Evolutionary conservation across 2,888 invertebrate species (phyloP), one percentile per base, ranked within the genome.

Genomic region (Exocentrus adspersus): DNA sequence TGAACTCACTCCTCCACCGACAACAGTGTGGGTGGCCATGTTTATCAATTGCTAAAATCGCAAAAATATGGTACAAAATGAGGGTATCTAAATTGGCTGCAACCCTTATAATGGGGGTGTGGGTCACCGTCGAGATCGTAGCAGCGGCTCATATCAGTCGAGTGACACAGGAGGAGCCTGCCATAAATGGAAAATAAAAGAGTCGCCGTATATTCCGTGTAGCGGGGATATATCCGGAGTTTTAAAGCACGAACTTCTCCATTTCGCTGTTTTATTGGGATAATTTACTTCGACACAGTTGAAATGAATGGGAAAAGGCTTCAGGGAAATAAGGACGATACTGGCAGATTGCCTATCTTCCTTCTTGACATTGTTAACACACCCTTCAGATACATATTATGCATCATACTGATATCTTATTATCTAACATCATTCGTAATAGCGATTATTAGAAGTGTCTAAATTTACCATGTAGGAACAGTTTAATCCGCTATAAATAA

Each of bases 161-260:
- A 68, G 64, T 69, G 68, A 70, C 71, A 68, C 62, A 58, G 65
- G 62, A 70, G 69, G 60, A 71, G 61, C 48, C 54, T 64, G 63
- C 72, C 66, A 72, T 74, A 72, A 74, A 72, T 74, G 72, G 62
- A 68, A 74, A 74, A 74, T 74, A 71, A 73, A 72, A 70, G 64
- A 70, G 64, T 65, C 46, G 16, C 48, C 53, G 62, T 60, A 46
- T 64, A 53, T 58, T 53, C 12, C 51, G 53, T 61, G 54, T 59
- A 37, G 54, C 56, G 30, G 57, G 61, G 53, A 62, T 57, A 64
- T 62, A 54, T 37, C 52, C 60, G 64, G 52, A 62, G 60, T 61
- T 67, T 60, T 62, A 62, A 60, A 69, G 58, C 64, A 41, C 52
- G 32, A 45, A 48, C 54, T 64, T 62, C 56, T 58, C 56, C 20